Evolutionary conservation across 2,113 vertebrate genomes (phyloP), one percentile per base, ranked within the genome.

Genomic region (Takifugu flavidus): DNA sequence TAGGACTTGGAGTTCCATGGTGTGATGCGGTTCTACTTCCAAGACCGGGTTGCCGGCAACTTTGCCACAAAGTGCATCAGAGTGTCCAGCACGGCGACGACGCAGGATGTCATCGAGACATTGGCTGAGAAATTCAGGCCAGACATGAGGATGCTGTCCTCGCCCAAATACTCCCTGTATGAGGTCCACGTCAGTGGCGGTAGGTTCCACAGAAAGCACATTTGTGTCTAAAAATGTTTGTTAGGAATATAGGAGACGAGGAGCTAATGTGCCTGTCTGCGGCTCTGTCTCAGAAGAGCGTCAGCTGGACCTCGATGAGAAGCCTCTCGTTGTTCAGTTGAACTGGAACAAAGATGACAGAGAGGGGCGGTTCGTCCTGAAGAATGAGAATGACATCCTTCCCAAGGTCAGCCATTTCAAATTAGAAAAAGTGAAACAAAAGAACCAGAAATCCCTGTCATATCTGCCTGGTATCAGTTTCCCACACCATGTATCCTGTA

Each of bases 261-360:
- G 13, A 27, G 13, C 50, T 20, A 26, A 6, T 43, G 25, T 57
- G 13, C 8, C 2, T 59, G 52, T 56, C 46, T 66, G 13, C 64
- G 20, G 53, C 56, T 71, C 20, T 70, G 54, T 79, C 71, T 79
- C 82, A 99, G 97, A 98, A 95, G 97, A 99, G 93, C 95, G 97
- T 89, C 97, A 94, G 94, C 91, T 99, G 89, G 96, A 98, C 77
- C 79, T 93, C 70, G 96, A 99, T 51, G 97, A 99, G 92, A 99
- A 99, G 70, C 97, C 97, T 62, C 90, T 99, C 12, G 96, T 99
- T 39, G 96, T 99, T 51, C 97, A 99, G 52, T 84, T 99, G 67
- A 99, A 99, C 82, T 99, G 97, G 97, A 98, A 98, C 88, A 99
- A 98, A 84, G 97, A 99, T 58, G 97, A 99, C 84, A 84, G 97